Conservation (phyloP, 23 tunicate genomes). For the Oikopleura vanhoeffeni region DNA sequence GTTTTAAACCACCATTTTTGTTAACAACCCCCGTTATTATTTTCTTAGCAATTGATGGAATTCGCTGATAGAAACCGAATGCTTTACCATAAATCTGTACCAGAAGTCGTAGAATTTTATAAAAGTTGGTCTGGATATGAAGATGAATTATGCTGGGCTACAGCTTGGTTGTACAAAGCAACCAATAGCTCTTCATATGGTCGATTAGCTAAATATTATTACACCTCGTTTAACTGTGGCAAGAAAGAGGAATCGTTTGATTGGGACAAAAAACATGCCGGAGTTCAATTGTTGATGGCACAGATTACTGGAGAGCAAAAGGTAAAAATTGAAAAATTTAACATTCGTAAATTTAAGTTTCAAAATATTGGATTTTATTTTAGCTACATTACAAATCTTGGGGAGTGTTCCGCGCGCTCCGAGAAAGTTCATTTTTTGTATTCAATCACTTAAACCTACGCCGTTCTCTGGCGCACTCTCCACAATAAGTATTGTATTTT, state of each 20-base stretch:
- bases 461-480: too few species aligned
- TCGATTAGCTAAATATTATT: not conserved
- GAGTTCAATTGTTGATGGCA: not conserved
- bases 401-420: too few species aligned
- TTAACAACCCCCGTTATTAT: too few species aligned
- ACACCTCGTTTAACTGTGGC: not conserved
- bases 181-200: not conserved
- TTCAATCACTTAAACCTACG: too few species aligned
- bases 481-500: too few species aligned
- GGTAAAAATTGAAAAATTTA: not conserved
- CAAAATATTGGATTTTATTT: not conserved
- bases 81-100: not conserved
- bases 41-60: not conserved
- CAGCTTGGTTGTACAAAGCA: not conserved
- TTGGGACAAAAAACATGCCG: not conserved
- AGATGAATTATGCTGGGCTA: not conserved
- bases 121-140: not conserved
- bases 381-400: not conserved
- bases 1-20: too few species aligned
- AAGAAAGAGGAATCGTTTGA: not conserved
- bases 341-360: not conserved
- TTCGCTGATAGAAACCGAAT: not conserved
- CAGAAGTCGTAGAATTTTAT: not conserved
- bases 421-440: too few species aligned
- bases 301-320: not conserved